Evolutionary conservation across 2,113 vertebrate species (phyloP), one percentile per base, ranked within the genome.

Genomic region (Nycticryphes semicollaris): DNA sequence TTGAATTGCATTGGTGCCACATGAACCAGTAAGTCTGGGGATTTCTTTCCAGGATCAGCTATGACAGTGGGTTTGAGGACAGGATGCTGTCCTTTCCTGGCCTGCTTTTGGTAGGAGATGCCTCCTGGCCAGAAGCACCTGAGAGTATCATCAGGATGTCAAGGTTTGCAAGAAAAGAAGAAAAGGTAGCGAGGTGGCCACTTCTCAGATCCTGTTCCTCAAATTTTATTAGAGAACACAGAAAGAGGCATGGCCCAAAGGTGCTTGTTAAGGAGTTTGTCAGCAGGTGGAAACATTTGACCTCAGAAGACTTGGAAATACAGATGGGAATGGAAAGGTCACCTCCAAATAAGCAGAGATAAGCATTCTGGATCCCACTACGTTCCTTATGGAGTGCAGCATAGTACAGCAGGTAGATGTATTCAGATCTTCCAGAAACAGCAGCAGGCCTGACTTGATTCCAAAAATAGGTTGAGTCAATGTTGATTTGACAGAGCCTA

Each of bases 401-500:
- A 60, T 0, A 70, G 75, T 23, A 87, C 19, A 91, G 81, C 78
- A 95, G 90, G 90, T 93, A 94, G 92, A 74, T 90, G n/a, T 86
- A 89, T 66, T 88, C 85, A 69, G 41, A 86, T 94, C 59, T 54
- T 92, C 67, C 72, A 93, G 68, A 93, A 93, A 94, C 90, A 94
- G 82, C 85, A 95, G 92, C 85, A 83, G 67, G 88, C 92, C 92
- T 90, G 90, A 93, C 91, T 92, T 20, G 54, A 74, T 94, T 96
- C 91, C 94, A 97, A 95, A 95, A 94, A 87, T 83, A 94, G 85
- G 82, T 62, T 81, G 93, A 93, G 92, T 89, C 90, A 91, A 27
- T 93, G 94, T 89, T 95, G 88, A 92, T 97, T 90, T 95, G 88
- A 90, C 94, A 94, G 83, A 93, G 72, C 92, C 86, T 93, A 87